Base-by-base conservation (phyloP, 2,113 vertebrate species). In the Semicossyphus pulcher region DNA sequence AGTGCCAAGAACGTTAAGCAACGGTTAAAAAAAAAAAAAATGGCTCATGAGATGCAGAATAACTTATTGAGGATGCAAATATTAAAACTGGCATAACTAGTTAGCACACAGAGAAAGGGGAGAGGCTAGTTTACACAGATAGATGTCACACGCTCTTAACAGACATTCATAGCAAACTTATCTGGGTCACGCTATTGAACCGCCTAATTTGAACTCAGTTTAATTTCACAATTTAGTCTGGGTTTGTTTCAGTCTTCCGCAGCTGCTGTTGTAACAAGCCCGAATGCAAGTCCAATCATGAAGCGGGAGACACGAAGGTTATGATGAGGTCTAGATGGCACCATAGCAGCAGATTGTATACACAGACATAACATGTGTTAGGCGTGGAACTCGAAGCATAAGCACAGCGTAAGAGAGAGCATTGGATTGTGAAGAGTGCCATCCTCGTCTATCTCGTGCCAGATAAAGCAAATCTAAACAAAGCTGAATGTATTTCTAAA, bases 391-490 rank as follows among this genome's bases (percentile, higher is more conserved):
- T 21, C 14, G 8, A 47, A 45, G 29, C 58, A 49, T 60, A 48
- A 39, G 58, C 48, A 37, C 7, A 62, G 20, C 2, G 2, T 62
- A 69, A 37, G 23, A 28, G 12, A 63, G 45, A 34, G 26, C 31
- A 25, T 28, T 69, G 37, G 20, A 32, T 42, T 47, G 25, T 57
- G 21, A 62, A 11, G 16, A 66, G 14, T 45, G 34, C 51, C 58
- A 68, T 48, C 51, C 61, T 78, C 75, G 60, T 65, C 36, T 60
- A 61, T 78, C 36, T 48, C 18, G 41, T 31, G n/a, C 44, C 61
- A 86, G 79, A 78, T 82, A 78, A 78, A 74, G 67, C 59, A 75
- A 72, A 76, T 61, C 68, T 64, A 84, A 86, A 87, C 83, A 88
- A 80, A 74, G 66, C 66, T n/a, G 32, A 72, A 87, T 58, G 49